Percentiles rank a stretch among this genome's conserved stretches.
Evolutionary conservation across 2,888 invertebrate species (phyloP).

Genomic region (Mythimna albipuncta): DNA sequence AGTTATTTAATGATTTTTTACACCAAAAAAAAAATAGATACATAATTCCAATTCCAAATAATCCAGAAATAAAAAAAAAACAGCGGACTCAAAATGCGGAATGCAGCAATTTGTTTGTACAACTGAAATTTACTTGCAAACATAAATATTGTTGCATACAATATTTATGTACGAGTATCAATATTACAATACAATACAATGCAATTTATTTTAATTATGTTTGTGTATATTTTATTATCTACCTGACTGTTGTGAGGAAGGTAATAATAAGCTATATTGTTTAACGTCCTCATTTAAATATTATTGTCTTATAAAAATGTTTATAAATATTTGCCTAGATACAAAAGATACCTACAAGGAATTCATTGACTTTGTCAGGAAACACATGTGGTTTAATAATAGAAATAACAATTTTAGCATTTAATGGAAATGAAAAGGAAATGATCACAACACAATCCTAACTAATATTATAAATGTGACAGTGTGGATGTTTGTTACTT

Average conservation of each 20-base stretch:
- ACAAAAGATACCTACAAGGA: not conserved
- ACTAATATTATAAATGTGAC: no score
- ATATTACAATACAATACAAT: not conserved
- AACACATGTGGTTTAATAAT: conserved; percentile 16
- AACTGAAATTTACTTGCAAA: conserved; percentile 36
- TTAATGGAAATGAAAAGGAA: not conserved
- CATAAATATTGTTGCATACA: not conserved
- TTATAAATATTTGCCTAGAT: not conserved
- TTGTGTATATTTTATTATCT: no score
- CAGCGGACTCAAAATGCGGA: not conserved
- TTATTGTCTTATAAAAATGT: conserved; percentile 17
- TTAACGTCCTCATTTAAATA: not conserved
- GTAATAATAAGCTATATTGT: no score
- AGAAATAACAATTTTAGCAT: not conserved
- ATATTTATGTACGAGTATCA: no score
- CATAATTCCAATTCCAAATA: no score
- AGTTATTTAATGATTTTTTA: no score
- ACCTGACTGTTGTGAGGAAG: no score
- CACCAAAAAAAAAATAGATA: no score
- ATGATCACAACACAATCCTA: not conserved
- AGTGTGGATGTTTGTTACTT: no score
- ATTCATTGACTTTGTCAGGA: not conserved
- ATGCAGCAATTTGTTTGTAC: conserved; percentile 30
- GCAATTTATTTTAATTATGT: not conserved
- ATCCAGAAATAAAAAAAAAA: no score